Evolutionary conservation across 2,113 vertebrate genomes (phyloP), one percentile per base, ranked within the genome.

Genomic region (Etheostoma spectabile): DNA sequence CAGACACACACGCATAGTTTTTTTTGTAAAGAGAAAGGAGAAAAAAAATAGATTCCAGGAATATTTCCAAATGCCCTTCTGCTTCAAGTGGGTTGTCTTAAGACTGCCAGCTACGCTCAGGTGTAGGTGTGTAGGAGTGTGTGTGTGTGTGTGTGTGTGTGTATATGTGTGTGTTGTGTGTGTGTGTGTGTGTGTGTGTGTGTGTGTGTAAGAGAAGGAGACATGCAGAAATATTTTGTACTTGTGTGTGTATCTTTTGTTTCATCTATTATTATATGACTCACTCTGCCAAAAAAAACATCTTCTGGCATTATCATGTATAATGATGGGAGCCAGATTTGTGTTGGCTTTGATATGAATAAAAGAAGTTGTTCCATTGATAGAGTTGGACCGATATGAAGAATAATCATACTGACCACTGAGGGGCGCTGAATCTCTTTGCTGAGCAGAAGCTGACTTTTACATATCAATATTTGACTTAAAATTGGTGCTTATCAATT

Each of bases 1-100:
- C 52, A 72, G 62, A 24, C 13, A 53, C 42, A 71, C 45, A 46
- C 65, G 60, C 21, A 52, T 57, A 57, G 14, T 75, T 45, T 80
- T 64, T 49, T 18, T 35, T 42, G 8, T 7, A 14, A 4, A 18
- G 24, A 27, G 16, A 60, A 60, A 59, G 3, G 49, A 27, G 18
- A 48, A 30, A 51, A 1, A 76, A 70, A 75, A 76, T 46, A 76
- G 78, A 93, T 91, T 94, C 88, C 90, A 82, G 66, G 66, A 79
- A 92, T 91, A 62, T 86, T 89, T 91, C 18, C 69, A 49, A 83
- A 76, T 16, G 53, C 52, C 18, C 35, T 65, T 30, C 52, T 48
- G 61, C 69, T 85, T 64, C 69, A 79, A 45, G 73, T 49, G 65
- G 69, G 27, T 18, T 62, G 45, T 80, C 30, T 75, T 56, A 45